Percentiles rank a stretch among this genome's conserved stretches.
Evolutionary conservation across 2,888 invertebrate species (phyloP).

Genomic region (Dryadula phaetusa): DNA sequence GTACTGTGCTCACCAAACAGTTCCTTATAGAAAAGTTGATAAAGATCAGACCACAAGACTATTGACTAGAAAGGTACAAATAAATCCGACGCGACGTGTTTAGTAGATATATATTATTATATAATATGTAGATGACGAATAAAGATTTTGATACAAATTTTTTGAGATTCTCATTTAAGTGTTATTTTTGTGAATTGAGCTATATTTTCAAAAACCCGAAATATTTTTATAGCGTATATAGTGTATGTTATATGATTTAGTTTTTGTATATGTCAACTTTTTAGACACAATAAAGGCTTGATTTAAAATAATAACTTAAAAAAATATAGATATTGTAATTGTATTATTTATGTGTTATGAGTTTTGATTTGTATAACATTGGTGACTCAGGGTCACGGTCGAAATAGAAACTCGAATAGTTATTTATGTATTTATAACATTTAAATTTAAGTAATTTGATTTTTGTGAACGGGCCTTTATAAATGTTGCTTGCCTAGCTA

Average conservation of each 20-base stretch:
- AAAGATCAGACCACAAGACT: neutral
- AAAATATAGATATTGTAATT: conserved; percentile 5
- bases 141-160: conserved; percentile 29
- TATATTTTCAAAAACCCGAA: conserved; percentile 20
- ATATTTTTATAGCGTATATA: conserved; percentile 26
- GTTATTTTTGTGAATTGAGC: conserved; percentile 11
- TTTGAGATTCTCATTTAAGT: conserved; percentile 13
- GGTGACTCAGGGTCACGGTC: conserved; percentile 45
- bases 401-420: conserved; percentile 72
- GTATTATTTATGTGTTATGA: conserved; percentile 6
- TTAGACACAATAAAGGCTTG: neutral
- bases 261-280: neutral
- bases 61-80: conserved; percentile 35
- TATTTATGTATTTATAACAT: conserved; percentile 57
- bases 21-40: conserved; percentile 28
- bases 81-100: conserved; percentile 7
- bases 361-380: conserved; percentile 4
- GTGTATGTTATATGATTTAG: neutral
- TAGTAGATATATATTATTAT: conserved; percentile 11
- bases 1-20: conserved; percentile 28
- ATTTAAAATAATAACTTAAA: neutral
- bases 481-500: conserved; percentile 56
- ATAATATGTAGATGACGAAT: neutral
- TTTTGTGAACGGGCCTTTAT: conserved; percentile 55
- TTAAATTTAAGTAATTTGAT: conserved; percentile 52